Percentiles rank a stretch among this genome's conserved stretches.
phyloP scores from a whole-genome alignment of 2,797 vertebrate genomes.

The Rhadinocentrus ornatus region DNA sequence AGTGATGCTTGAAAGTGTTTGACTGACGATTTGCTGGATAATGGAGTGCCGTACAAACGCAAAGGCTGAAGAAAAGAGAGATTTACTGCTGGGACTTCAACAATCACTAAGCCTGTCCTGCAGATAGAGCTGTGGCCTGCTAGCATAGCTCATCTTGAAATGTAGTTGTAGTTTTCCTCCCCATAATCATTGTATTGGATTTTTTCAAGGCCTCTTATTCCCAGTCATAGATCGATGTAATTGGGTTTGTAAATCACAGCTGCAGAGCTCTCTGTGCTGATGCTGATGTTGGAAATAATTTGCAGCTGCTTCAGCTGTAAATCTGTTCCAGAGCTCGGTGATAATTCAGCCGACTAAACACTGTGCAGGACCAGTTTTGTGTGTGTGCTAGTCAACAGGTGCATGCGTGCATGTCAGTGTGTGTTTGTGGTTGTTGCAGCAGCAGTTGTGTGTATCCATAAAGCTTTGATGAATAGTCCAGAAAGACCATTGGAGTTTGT shows the following conservation, averaged over 20 bases:
- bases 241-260: constrained; percentile 76
- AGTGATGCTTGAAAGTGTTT: constrained; percentile 56
- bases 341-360: constrained; percentile 75
- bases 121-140: constrained; percentile 41
- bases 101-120: constrained; percentile 53
- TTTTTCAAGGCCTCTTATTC: constrained; percentile 76
- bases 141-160: constrained; percentile 72
- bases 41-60: constrained; percentile 54
- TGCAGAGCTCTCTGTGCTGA: constrained; percentile 58
- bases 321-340: constrained; percentile 60
- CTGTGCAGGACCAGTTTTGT: constrained; percentile 46
- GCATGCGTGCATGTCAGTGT: constrained; percentile 14
- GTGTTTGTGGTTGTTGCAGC: constrained; percentile 18
- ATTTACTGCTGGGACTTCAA: constrained; percentile 70
- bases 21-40: constrained; percentile 68
- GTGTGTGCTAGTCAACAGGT: constrained; percentile 39
- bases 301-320: constrained; percentile 67
- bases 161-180: constrained; percentile 74
- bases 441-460: constrained; percentile 18
- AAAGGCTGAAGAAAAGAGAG: constrained; percentile 57
- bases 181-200: constrained; percentile 75
- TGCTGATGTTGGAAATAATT: constrained; percentile 72
- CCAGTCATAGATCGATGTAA: constrained; percentile 74
- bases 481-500: constrained; percentile 3
- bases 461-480: constrained; percentile 20